Conservation (phyloP, 2,113 vertebrate genomes). For the Neodon shergylaensis region DNA sequence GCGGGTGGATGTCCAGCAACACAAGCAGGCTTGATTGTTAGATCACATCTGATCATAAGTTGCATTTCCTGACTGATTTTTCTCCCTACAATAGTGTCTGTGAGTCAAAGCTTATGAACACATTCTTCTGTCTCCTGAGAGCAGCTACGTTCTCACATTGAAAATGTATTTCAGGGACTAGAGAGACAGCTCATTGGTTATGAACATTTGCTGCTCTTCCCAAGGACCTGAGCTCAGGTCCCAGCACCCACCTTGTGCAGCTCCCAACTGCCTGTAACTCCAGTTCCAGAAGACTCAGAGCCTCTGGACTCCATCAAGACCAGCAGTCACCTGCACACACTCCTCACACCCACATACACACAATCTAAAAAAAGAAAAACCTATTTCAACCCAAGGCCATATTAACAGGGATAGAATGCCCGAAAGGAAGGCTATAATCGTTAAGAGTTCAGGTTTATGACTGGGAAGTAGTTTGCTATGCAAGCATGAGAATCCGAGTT, state of each 20-base stretch:
- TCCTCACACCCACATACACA: background rate
- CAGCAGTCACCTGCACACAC: background rate
- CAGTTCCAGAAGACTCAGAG: background rate
- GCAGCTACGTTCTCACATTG: background rate
- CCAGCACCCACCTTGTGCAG: background rate
- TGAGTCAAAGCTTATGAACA: background rate
- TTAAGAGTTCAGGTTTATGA: background rate
- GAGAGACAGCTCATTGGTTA: too few species aligned
- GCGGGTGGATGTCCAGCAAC: background rate
- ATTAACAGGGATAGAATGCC: background rate
- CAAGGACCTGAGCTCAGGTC: background rate
- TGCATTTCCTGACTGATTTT: fast-evolving
- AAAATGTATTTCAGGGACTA: background rate
- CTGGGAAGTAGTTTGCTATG: background rate
- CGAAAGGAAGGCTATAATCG: background rate
- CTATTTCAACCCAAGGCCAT: background rate
- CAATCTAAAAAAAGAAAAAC: background rate
- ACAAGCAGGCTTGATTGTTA: background rate
- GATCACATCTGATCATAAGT: background rate
- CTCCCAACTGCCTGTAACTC: background rate
- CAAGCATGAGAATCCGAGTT: background rate
- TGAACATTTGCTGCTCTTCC: background rate
- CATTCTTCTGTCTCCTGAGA: background rate
- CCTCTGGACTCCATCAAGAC: background rate
- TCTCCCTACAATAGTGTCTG: background rate